Evolutionary conservation across 2,797 vertebrate genomes (phyloP).

Genomic region (Cynopterus sphinx): DNA sequence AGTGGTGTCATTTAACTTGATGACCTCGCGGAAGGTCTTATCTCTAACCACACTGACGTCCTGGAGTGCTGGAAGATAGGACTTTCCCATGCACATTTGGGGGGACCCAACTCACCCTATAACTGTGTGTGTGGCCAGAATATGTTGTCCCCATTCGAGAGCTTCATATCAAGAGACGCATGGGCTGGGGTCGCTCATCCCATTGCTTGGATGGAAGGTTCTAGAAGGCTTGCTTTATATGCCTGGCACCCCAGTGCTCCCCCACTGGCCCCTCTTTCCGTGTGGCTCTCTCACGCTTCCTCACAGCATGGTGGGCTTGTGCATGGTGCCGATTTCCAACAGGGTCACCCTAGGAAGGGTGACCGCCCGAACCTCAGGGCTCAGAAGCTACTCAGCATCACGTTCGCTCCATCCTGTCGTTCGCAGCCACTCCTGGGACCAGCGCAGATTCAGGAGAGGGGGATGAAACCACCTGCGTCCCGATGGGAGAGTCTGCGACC

Average conservation of each 20-base stretch:
- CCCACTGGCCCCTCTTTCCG: background rate
- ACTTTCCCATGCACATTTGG: background rate
- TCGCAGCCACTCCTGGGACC: background rate
- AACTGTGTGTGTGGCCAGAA: background rate
- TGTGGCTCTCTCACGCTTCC: background rate
- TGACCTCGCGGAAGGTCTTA: background rate
- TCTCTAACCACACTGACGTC: background rate
- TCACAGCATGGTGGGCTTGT: background rate
- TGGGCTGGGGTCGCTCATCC: fast-evolving
- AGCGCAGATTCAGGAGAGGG: background rate
- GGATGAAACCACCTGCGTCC: background rate
- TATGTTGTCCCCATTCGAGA: background rate
- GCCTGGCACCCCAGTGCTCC: fast-evolving
- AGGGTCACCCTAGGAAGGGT: background rate
- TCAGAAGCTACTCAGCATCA: background rate
- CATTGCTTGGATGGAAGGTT: background rate
- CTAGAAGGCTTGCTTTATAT: no score
- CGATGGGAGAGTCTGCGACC: no score
- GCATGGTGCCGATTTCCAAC: background rate
- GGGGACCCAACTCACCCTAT: background rate
- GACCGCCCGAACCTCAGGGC: background rate
- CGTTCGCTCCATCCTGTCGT: fast-evolving
- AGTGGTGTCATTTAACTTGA: background rate
- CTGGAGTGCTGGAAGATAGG: no score
- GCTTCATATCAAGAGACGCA: background rate